Evolutionary conservation across 1,140 invertebrate species (phyloP), one percentile per base, ranked within the genome.

Genomic region (Hypsibius dujardini): DNA sequence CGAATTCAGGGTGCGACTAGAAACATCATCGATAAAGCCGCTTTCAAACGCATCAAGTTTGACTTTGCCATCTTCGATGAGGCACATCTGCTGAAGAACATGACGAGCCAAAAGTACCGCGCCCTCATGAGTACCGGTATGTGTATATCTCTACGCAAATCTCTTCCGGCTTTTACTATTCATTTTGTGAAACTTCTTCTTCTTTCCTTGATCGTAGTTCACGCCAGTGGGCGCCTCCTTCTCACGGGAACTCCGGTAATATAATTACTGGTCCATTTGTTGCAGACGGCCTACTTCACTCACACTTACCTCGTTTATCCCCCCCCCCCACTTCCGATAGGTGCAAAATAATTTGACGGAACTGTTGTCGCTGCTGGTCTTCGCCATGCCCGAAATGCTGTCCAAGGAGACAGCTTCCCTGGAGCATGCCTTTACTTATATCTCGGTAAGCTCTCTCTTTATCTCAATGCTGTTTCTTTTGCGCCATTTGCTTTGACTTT

Each of bases 11-110:
- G 84, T 91, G 62, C 62, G 2, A 84, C 83, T 14, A 90, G 88
- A 73, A 88, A 85, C 74, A 84, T 88, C 0, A 93, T 95, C 75
- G 94, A 97, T 78, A 84, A 88, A 59, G 88, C 87, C 76, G 86
- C 97, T 79, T 95, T 96, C 79, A 87, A 90, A 70, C 87, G 91
- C 47, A 86, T 92, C 70, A 84, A 85, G 28, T 87, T 96, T 76
- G 86, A 94, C 76, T 96, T 95, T 77, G 89, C 94, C 0, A 84
- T 98, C 46, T 95, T 95, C 79, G 94, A 98, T 79, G 94, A 98
- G 79, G 94, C 92, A 0, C 94, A 98, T 76, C 94, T 96, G 90
- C 80, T 97, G 2, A 96, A 97, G 79, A 97, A 96, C 79, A 96
- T 96, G 90, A 86, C 87, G 50, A 92, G 92, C 2, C 85, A 88